These are phyloP conservation scores for Phytoseiulus persimilis DNA, from an alignment of 2,888 invertebrate species.

Conservation along the genomic window DNA sequence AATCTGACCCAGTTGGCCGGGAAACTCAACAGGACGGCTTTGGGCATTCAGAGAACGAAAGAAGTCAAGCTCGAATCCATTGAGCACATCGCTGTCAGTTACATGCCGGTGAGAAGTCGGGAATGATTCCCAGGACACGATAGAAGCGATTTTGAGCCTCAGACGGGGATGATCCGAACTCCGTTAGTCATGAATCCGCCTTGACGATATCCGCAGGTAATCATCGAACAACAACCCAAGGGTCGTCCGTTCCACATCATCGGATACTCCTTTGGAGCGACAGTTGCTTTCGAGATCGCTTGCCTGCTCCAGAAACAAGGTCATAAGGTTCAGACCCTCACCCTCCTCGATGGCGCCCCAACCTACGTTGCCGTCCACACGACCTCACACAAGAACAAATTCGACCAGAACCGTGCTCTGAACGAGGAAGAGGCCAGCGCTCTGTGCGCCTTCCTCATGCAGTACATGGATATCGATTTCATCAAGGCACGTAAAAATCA, in stretches of 20 bases:
- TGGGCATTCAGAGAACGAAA: slow-evolving; percentile 77
- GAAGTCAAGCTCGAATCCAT: slow-evolving; percentile 66
- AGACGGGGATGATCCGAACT: too few species aligned
- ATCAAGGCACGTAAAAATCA: slow-evolving; percentile 58
- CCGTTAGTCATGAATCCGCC: neutral
- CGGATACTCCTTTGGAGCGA: slow-evolving; percentile 92
- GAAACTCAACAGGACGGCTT: slow-evolving; percentile 66
- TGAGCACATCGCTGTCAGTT: slow-evolving; percentile 59
- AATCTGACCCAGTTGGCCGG: slow-evolving; percentile 64
- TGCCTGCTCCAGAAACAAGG: slow-evolving; percentile 63
- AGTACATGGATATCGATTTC: slow-evolving; percentile 68
- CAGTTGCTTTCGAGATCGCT: slow-evolving; percentile 90
- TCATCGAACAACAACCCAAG: slow-evolving; percentile 65
- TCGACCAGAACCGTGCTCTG: slow-evolving; percentile 50
- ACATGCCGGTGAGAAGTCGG: slow-evolving; percentile 49
- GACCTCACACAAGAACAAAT: slow-evolving; percentile 10
- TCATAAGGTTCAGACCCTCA: slow-evolving; percentile 55
- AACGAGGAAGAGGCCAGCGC: slow-evolving; percentile 55
- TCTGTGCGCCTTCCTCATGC: slow-evolving; percentile 71
- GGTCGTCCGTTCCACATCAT: slow-evolving; percentile 74
- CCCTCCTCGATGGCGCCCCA: slow-evolving; percentile 83
- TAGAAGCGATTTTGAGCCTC: too few species aligned
- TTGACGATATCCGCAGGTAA: slow-evolving; percentile 53
- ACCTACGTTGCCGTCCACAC: slow-evolving; percentile 65
- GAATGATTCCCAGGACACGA: neutral